Conservation (phyloP, 2,113 vertebrate species). For the Mus pahari region DNA sequence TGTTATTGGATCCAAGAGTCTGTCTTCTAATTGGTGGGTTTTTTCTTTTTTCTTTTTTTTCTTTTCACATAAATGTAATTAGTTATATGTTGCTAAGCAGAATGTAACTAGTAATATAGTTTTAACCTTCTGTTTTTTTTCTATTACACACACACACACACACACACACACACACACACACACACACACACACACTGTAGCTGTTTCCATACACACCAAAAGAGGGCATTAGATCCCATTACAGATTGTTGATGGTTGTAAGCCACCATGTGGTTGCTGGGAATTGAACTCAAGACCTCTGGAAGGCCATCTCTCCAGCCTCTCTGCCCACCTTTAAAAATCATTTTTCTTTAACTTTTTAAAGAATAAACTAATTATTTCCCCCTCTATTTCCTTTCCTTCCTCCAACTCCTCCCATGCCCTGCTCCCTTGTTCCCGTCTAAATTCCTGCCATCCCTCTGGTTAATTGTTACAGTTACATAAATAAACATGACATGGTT, state of each 20-base stretch:
- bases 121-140: background rate
- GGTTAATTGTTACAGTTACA: background rate
- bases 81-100: background rate
- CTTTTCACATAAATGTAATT: background rate
- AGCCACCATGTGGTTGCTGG: too few relatives aligned
- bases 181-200: too few relatives aligned
- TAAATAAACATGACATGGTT: background rate
- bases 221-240: too few relatives aligned
- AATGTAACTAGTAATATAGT: background rate
- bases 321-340: background rate
- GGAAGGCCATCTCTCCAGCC: too few relatives aligned
- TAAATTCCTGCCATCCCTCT: background rate
- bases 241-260: too few relatives aligned
- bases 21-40: background rate
- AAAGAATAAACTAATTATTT: background rate
- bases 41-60: too few relatives aligned
- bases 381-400: background rate
- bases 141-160: too few relatives aligned
- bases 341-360: background rate
- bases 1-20: background rate
- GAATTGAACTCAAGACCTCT: too few relatives aligned
- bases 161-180: too few relatives aligned
- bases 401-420: background rate
- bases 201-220: too few relatives aligned
- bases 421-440: background rate